Evolutionary conservation across 2,113 vertebrate genomes (phyloP), one percentile per base, ranked within the genome.

Genomic region (Silurus meridionalis): DNA sequence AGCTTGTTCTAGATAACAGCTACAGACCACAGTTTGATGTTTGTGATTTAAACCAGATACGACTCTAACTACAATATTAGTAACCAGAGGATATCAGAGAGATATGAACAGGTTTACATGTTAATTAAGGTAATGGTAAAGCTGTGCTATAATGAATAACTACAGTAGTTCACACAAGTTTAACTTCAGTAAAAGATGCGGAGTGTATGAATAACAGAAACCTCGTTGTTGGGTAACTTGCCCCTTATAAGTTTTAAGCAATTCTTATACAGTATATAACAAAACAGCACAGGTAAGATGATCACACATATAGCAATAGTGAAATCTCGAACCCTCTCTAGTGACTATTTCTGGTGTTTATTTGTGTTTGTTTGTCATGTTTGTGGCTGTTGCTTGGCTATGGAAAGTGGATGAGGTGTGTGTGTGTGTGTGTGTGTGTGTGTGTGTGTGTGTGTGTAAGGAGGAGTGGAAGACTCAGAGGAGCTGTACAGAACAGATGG

Each of bases 401-500:
- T 84, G 85, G 78, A 84, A 63, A 61, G 58, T 89, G 85, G 66
- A 85, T 87, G 69, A 89, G 85, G 84, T 77, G 83, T 72, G 74
- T 82, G 17, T 57, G 61, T 83, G 25, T 71, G 48, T 80, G 55
- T 80, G 77, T 82, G 84, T 80, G 21, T 78, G 87, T 67, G 37
- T 86, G 55, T 80, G 84, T 69, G 63, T 86, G 66, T 80, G 84
- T 69, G 75, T 86, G 90, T 93, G 91, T 72, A 85, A 88, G 84
- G 92, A 92, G 92, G 92, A 89, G 84, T 90, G 89, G 48, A 89
- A 89, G 90, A 91, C 90, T 89, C 90, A 79, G 90, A 85, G 91
- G 89, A 89, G 89, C 83, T 85, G 87, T 83, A 87, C 78, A 5
- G 91, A 93, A 92, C 95, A 95, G 94, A 95, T 95, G 94, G 94